A percentile compares a stretch with the other conserved stretches of the same genome.
These are phyloP conservation scores for Pocillopora meandrina DNA, from an alignment of 92 coral and sea anemone genomes.

Conservation along the genomic window DNA sequence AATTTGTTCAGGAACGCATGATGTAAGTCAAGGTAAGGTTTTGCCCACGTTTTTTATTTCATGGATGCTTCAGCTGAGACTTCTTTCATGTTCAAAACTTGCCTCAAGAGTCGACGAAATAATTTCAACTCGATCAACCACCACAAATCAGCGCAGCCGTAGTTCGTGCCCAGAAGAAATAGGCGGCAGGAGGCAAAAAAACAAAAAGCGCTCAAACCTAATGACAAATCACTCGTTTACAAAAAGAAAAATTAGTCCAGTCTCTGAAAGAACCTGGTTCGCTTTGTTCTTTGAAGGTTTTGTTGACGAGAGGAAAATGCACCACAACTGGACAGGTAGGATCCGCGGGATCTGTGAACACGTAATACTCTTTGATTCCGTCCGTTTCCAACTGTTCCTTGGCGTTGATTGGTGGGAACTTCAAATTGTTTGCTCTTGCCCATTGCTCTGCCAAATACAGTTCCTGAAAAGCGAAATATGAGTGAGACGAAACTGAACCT, in stretches of 20 bases:
- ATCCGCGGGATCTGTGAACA: conserved; percentile 72
- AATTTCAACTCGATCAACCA: too few species aligned
- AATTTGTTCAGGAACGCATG: too few species aligned
- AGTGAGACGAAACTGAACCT: not conserved
- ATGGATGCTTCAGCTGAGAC: too few species aligned
- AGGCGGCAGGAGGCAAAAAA: too few species aligned
- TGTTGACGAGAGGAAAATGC: conserved; percentile 82
- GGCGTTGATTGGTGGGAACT: conserved; percentile 83
- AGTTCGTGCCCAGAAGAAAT: too few species aligned
- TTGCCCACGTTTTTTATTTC: too few species aligned
- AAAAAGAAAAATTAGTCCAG: not conserved
- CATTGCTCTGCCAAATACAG: conserved; percentile 81
- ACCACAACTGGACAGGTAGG: conserved; percentile 75
- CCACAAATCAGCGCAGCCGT: too few species aligned
- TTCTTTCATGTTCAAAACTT: too few species aligned
- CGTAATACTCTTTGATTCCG: conserved; percentile 79
- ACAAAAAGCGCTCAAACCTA: too few species aligned
- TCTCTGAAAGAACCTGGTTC: conserved; percentile 63
- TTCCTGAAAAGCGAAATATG: conserved; percentile 41
- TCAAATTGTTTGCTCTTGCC: conserved; percentile 72
- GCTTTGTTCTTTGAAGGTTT: conserved; percentile 65
- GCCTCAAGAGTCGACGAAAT: too few species aligned
- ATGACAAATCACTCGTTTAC: too few species aligned
- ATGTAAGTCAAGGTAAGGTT: too few species aligned
- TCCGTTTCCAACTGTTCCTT: conserved; percentile 61